Evolutionary conservation across 2,888 invertebrate genomes (phyloP).

Genomic region (Globia sparganii): DNA sequence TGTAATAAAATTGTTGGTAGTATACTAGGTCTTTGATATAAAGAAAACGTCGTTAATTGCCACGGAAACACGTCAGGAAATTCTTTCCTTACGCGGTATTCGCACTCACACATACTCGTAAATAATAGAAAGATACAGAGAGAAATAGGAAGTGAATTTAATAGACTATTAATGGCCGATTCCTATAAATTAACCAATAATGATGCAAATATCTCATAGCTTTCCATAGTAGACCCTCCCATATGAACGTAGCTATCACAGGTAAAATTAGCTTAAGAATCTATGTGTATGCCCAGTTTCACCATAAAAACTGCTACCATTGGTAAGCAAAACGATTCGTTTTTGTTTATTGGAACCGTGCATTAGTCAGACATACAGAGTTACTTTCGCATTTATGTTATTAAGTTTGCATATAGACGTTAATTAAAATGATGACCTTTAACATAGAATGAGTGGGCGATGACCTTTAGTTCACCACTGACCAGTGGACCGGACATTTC

Average conservation of each 20-base stretch:
- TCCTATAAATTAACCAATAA: too few species aligned
- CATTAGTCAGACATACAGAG: not conserved
- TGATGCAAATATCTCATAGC: too few species aligned
- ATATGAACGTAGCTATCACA: too few species aligned
- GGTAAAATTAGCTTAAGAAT: too few species aligned
- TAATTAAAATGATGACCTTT: not conserved
- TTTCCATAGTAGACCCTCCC: too few species aligned
- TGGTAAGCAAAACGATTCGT: too few species aligned
- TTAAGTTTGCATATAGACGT: not conserved
- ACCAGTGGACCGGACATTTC: not conserved
- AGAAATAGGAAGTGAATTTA: not conserved
- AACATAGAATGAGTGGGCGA: not conserved
- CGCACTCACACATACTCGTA: not conserved
- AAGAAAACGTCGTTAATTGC: not conserved
- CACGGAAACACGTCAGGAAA: too few species aligned
- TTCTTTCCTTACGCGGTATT: not conserved
- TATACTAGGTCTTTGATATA: not conserved
- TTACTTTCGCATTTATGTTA: not conserved
- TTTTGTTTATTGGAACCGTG: too few species aligned
- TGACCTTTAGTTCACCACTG: not conserved
- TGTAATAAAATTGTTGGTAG: not conserved
- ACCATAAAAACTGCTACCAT: too few species aligned
- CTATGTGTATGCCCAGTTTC: too few species aligned
- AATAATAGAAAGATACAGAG: not conserved
- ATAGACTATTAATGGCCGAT: too few species aligned